Base-by-base conservation (phyloP, 2,888 invertebrate genomes). In the Sepioteuthis lessoniana region DNA sequence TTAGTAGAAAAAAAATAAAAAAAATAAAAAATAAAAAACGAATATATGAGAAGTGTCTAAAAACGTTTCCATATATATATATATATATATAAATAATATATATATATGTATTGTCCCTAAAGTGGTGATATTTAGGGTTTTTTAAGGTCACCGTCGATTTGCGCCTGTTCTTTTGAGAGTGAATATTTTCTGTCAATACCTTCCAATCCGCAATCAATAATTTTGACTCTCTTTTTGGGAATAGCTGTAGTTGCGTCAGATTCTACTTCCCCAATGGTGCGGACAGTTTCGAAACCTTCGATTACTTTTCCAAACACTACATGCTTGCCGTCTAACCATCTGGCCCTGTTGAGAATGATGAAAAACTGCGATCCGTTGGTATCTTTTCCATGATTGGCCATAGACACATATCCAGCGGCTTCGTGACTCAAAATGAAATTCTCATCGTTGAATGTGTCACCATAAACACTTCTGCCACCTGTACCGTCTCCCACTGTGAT, bases 331-430 rank as follows among this genome's bases (percentile, higher is more conserved):
- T 97, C 97, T 91, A 97, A 95, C 97, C 97, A 97, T 94, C 97
- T 96, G 47, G 97, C 96, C 93, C 96, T 97, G 94, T 95, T 96
- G 46, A 97, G 95, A n/a, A 96, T 95, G 94, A 97, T 96, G 96
- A 97, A 97, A 96, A 97, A 97, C 96, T 97, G 97, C 10, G 97
- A 97, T 31, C 97, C 97, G 95, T 97, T 97, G 37, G 97, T 97
- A 95, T 97, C 97, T 94, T 94, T 95, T 38, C 97, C 97, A 94
- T 97, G 97, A 95, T 97, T 97, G 21, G 97, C 97, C 97, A 97
- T 97, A 94, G 97, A 96, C 21, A 97, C 96, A 95, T 97, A 97
- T 31, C 97, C 97, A 16, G 96, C 95, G 37, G 96, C 96, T 50
- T 96, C 95, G 95, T 97, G 97, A 94, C 96, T 97, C 94, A 97